A percentile compares a stretch with the other conserved stretches of the same genome.
phyloP scores from a whole-genome alignment of 2,797 vertebrate genomes.

The Diglossa cyanea region DNA sequence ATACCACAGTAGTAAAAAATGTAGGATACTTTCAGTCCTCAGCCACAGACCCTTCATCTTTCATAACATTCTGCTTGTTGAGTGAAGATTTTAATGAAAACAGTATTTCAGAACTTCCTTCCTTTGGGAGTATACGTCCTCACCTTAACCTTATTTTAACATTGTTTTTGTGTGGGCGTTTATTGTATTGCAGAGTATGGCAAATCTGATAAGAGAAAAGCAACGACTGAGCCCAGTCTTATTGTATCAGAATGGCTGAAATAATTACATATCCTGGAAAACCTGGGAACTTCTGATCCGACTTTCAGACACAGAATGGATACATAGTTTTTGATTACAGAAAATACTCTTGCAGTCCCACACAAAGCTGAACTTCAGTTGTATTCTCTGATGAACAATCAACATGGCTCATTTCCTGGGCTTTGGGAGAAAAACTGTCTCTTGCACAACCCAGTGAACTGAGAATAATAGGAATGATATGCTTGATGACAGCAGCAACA shows the following conservation, averaged over 20 bases:
- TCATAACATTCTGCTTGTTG: slow-evolving; percentile 28
- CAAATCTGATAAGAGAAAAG: slow-evolving; percentile 76
- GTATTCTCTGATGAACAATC: slow-evolving; percentile 53
- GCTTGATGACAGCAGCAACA: slow-evolving; percentile 59
- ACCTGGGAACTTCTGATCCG: slow-evolving; percentile 71
- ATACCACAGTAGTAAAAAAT: neutral
- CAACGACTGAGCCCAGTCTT: slow-evolving; percentile 61
- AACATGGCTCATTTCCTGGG: slow-evolving; percentile 52
- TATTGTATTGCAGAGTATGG: slow-evolving; percentile 71
- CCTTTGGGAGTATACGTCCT: slow-evolving; percentile 72
- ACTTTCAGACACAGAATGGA: slow-evolving; percentile 11
- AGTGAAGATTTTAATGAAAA: slow-evolving; percentile 72
- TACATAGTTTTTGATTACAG: neutral
- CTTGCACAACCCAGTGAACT: slow-evolving; percentile 59
- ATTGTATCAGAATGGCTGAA: slow-evolving; percentile 56
- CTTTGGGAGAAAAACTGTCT: slow-evolving; percentile 46
- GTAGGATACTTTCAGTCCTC: neutral
- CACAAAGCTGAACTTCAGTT: slow-evolving; percentile 37
- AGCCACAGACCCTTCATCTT: slow-evolving; percentile 33
- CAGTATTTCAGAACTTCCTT: slow-evolving; percentile 78
- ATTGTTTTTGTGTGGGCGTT: slow-evolving; percentile 68
- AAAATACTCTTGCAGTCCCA: slow-evolving; percentile 27
- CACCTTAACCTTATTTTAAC: slow-evolving; percentile 71
- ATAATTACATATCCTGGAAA: slow-evolving; percentile 62
- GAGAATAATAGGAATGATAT: slow-evolving; percentile 69